Evolutionary conservation across 1,140 invertebrate species (phyloP), one percentile per base, ranked within the genome.

Genomic region (Lepidurus packardi): DNA sequence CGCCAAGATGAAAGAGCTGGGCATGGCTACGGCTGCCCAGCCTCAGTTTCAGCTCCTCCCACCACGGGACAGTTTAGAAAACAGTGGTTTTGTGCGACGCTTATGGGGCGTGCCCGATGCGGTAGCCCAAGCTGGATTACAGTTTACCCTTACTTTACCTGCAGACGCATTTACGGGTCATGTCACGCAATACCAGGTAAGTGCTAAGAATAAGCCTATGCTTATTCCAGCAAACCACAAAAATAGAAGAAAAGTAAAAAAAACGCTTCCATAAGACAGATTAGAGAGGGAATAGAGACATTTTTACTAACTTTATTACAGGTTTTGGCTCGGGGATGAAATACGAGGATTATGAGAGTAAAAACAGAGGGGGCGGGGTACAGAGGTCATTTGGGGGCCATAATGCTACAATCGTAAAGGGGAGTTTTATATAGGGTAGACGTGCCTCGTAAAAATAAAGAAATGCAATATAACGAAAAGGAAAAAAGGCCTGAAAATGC

Each of bases 141-240:
- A 87, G 45, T 87, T 88, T 78, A 85, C 83, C 74, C 81, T 87
- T 34, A 84, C 83, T 75, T 84, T 88, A 43, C 86, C 86, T 7
- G 83, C 83, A 42, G 84, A 88, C 75, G 83, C 86, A 2, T 86
- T 88, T 81, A 80, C 81, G 41, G 86, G 86, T 7, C 81, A 81
- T 78, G 82, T 87, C 8, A 83, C 86, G 77, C 83, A 83, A 80
- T 87, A 85, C 79, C 84, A 87, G 84, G 87, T 87, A 81, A 43
- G 6, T 81, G 24, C 47, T 78, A 9, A 73, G n/a, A 8, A n/a
- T n/a, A n/a, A n/a, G 34, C 34, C 34, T 34, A 34, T 34, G 34
- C 3, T 25, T 25, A 34, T 34, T 34, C 34, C 34, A 34, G 34
- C 34, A 34, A 34, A 34, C 3, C 3, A 34, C 34, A 34, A 34